Evolutionary conservation across 2,888 invertebrate genomes (phyloP), one percentile per base, ranked within the genome.

Genomic region (Pseudococcus jackbeardsleyi): DNA sequence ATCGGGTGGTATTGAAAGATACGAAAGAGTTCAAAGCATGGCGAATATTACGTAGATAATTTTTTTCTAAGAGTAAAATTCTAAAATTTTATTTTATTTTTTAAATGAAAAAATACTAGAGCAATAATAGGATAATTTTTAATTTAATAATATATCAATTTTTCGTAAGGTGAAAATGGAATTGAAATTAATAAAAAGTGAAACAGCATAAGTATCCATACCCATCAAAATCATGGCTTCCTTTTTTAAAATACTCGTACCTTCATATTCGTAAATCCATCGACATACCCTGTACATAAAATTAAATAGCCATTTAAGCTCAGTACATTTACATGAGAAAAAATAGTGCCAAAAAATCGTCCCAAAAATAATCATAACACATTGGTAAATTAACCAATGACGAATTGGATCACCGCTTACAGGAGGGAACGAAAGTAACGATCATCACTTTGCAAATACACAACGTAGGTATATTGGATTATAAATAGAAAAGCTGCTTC

Each of bases 1-100:
- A 82, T 82, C 46, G 79, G 26, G 11, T 46, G 19, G 46, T 46
- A 9, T 22, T 46, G 79, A 82, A 82, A 82, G 79, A 82, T 82
- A 22, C 4, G 33, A 17, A 42, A 26, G 42, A 82, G 46, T 82
- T 46, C 79, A 46, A 46, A 46, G 79, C 15, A 82, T 46, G 19
- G 19, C 22, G 11, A 46, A 42, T 72, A 1, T 72, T 46, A 82
- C 46, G 79, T 46, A 46, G 19, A 22, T 17, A 82, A 42, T 72
- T 5, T 68, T 68, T 68, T 26, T 68, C 12, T 42, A 0, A 3
- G 3, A 33, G 26, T 42, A 6, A 42, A 6, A 39, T 39, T 39
- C 5, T 3, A 39, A 42, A 42, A 9, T 6, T 42, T 42, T 5
- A 0, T 42, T 42, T 42, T n/a, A n/a, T n/a, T 42, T 42, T 9